Percentiles rank a stretch among this genome's conserved stretches.
These are phyloP conservation scores for Aix galericulata DNA, from an alignment of 2,113 vertebrate genomes.

Conservation along the genomic window DNA sequence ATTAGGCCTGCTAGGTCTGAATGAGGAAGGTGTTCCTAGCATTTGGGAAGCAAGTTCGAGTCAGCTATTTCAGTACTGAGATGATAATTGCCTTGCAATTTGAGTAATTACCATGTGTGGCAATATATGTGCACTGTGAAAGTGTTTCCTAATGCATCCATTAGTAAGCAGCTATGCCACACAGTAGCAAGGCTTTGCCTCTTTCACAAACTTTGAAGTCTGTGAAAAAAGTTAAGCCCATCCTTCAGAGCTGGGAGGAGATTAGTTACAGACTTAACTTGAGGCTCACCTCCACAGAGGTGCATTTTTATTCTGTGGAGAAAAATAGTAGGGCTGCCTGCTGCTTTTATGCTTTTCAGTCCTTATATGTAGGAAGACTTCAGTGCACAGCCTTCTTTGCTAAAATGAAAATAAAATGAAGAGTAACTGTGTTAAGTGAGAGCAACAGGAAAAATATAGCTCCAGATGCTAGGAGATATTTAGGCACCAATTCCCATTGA, in stretches of 20 bases:
- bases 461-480: not conserved
- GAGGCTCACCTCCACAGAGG: not conserved
- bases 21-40: constrained; percentile 31
- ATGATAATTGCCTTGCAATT: constrained; percentile 45
- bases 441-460: not conserved
- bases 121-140: not conserved
- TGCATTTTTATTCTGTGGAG: not conserved
- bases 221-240: not conserved
- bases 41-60: constrained; percentile 10
- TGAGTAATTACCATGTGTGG: constrained; percentile 53
- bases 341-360: not conserved
- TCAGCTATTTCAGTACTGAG: not conserved
- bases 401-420: not conserved
- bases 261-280: not conserved
- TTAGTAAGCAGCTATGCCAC: not conserved
- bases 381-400: not conserved
- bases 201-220: not conserved
- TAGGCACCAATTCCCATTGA: not conserved
- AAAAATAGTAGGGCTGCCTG: not conserved
- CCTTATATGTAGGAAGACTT: not conserved
- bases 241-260: not conserved
- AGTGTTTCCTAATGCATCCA: not conserved
- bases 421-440: not conserved
- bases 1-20: constrained; percentile 10
- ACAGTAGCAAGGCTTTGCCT: not conserved